Percentiles rank a stretch among this genome's conserved stretches.
Evolutionary conservation across 2,888 invertebrate genomes (phyloP).

Genomic region (Spodoptera littoralis): DNA sequence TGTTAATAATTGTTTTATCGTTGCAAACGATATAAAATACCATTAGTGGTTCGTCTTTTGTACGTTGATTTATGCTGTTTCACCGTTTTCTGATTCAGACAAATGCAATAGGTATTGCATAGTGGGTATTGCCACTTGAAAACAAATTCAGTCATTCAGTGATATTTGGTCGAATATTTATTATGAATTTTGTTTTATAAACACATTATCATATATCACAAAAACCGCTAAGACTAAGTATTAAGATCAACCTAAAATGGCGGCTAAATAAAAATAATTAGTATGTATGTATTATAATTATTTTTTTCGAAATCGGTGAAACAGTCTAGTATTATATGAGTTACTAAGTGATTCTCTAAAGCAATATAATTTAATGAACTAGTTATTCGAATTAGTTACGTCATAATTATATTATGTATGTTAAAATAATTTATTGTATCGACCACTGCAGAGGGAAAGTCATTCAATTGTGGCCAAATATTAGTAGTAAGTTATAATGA

Average conservation of each 20-base stretch:
- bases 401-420: conserved; percentile 27
- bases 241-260: too few relatives aligned
- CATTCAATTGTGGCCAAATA: conserved; percentile 64
- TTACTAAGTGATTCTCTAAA: conserved; percentile 48
- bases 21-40: conserved; percentile 68
- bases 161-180: too few relatives aligned
- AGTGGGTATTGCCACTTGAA: too few relatives aligned
- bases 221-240: too few relatives aligned
- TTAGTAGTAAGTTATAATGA: conserved; percentile 45
- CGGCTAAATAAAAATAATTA: too few relatives aligned
- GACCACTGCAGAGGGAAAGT: conserved; percentile 62
- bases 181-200: too few relatives aligned
- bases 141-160: too few relatives aligned
- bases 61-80: conserved; percentile 17
- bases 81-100: conserved; percentile 10
- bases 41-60: conserved; percentile 10
- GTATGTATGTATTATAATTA: background rate
- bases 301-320: conserved; percentile 28
- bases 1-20: conserved; percentile 60
- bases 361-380: conserved; percentile 45
- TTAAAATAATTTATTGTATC: conserved; percentile 37
- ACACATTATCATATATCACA: too few relatives aligned
- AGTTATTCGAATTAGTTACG: conserved; percentile 38
- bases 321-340: conserved; percentile 34
- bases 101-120: too few relatives aligned